Conservation (phyloP, 2,797 vertebrate genomes). For the Lophius americanus region DNA sequence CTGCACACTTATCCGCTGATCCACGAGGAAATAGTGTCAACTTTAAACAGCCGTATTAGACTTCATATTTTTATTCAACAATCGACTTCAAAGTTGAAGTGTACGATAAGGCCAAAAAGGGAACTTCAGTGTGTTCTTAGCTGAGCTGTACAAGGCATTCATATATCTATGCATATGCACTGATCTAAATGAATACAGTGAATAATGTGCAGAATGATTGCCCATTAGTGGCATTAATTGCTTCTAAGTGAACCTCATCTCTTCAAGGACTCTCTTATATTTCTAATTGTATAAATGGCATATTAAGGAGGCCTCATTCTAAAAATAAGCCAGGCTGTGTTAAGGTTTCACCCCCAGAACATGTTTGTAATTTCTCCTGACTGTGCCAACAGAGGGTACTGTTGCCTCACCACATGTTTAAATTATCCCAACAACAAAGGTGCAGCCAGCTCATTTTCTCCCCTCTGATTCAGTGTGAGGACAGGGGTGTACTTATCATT, state of each 20-base stretch:
- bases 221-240: slow-evolving; percentile 67
- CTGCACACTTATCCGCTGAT: slow-evolving; percentile 58
- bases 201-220: slow-evolving; percentile 47
- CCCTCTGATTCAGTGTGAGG: slow-evolving; percentile 12
- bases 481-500: slow-evolving; percentile 24
- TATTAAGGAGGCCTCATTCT: slow-evolving; percentile 53
- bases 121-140: slow-evolving; percentile 24
- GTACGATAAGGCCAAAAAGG: neutral
- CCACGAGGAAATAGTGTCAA: slow-evolving; percentile 59
- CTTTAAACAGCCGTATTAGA: slow-evolving; percentile 54
- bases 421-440: slow-evolving; percentile 58
- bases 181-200: slow-evolving; percentile 45
- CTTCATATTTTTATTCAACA: slow-evolving; percentile 52
- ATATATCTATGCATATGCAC: slow-evolving; percentile 20
- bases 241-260: slow-evolving; percentile 58
- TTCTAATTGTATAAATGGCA: slow-evolving; percentile 46
- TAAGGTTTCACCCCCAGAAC: slow-evolving; percentile 27
- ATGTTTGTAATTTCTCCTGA: slow-evolving; percentile 39
- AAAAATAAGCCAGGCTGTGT: slow-evolving; percentile 23
- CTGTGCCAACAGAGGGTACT: slow-evolving; percentile 80
- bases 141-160: slow-evolving; percentile 19
- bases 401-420: slow-evolving; percentile 74
- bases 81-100: slow-evolving; percentile 45
- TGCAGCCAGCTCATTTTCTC: slow-evolving; percentile 23
- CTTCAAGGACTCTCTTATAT: slow-evolving; percentile 54